A percentile compares a stretch with the other conserved stretches of the same genome.
phyloP scores from a whole-genome alignment of 1,140 invertebrate species.

The Scaptomyza hsui region DNA sequence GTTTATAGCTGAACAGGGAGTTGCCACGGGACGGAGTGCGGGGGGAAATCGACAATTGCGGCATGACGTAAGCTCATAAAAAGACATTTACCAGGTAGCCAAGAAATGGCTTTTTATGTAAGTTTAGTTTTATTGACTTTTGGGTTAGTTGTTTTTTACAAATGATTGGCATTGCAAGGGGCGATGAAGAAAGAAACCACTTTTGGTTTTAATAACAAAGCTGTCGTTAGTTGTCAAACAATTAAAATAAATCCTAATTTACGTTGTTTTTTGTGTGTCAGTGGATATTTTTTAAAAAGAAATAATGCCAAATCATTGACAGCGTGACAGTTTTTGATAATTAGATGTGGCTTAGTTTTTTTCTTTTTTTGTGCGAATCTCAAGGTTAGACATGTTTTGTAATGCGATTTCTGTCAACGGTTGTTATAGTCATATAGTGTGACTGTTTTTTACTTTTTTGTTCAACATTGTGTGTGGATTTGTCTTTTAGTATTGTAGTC shows the following conservation, averaged over 20 bases:
- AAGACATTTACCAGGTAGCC: slow-evolving; percentile 37
- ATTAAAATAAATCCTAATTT: slow-evolving; percentile 10
- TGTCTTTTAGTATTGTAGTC: no score
- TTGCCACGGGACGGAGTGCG: background rate
- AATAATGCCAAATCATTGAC: slow-evolving; percentile 3
- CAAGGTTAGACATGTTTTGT: slow-evolving; percentile 47
- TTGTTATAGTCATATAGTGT: background rate
- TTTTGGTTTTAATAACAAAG: slow-evolving; percentile 26
- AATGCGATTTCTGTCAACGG: slow-evolving; percentile 15
- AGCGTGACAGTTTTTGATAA: slow-evolving; percentile 50
- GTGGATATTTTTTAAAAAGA: slow-evolving; percentile 10
- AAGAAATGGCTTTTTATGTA: slow-evolving; percentile 59
- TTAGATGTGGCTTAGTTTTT: slow-evolving; percentile 15
- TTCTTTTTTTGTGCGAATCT: slow-evolving; percentile 1
- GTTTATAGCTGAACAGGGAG: slow-evolving; percentile 28
- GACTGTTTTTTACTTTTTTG: background rate
- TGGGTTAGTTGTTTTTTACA: slow-evolving; percentile 46
- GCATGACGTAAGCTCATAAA: slow-evolving; percentile 60
- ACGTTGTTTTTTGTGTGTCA: slow-evolving; percentile 26
- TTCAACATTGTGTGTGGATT: no score
- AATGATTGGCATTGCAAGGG: slow-evolving; percentile 38
- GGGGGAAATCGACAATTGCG: slow-evolving; percentile 37
- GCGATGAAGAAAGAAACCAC: background rate
- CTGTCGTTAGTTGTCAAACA: slow-evolving; percentile 44
- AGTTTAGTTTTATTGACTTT: slow-evolving; percentile 24